These are phyloP conservation scores for Peromyscus melanophrys DNA, from an alignment of 2,797 vertebrate genomes.

Conservation along the genomic window DNA sequence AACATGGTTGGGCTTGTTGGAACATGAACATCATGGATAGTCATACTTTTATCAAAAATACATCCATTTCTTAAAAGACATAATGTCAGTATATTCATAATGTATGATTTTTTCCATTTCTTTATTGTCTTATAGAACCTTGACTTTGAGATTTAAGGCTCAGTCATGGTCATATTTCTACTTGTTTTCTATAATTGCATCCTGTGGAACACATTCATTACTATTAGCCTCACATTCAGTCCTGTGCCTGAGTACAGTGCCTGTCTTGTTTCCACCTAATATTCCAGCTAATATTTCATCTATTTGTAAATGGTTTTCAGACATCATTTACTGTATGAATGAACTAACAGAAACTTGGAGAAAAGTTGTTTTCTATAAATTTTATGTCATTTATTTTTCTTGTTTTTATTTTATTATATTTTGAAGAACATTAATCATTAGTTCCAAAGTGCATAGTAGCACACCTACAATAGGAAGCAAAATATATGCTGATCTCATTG, in stretches of 20 bases:
- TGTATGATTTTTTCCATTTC: not conserved
- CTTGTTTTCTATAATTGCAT: not conserved
- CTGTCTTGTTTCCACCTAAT: not conserved
- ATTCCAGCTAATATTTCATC: not conserved
- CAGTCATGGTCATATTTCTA: not conserved
- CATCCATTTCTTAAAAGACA: not conserved
- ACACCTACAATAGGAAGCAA: not conserved
- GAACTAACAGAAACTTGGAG: not conserved
- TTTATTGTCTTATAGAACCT: not conserved
- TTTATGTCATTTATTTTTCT: constrained; percentile 22
- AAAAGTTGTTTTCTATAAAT: constrained; percentile 1
- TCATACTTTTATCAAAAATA: not conserved
- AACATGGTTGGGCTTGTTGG: not conserved
- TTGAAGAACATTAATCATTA: not conserved
- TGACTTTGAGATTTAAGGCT: not conserved
- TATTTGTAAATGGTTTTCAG: not conserved
- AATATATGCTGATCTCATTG: not conserved
- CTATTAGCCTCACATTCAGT: not conserved
- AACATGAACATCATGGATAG: not conserved
- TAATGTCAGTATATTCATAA: not conserved
- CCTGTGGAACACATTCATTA: not conserved
- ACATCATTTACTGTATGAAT: not conserved
- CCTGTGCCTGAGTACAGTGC: not conserved
- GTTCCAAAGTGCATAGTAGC: not conserved
- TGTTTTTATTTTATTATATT: not conserved